Evolutionary conservation across 64 coral and sea anemone genomes (phyloP).

Genomic region (Catalaphyllia jardinei): DNA sequence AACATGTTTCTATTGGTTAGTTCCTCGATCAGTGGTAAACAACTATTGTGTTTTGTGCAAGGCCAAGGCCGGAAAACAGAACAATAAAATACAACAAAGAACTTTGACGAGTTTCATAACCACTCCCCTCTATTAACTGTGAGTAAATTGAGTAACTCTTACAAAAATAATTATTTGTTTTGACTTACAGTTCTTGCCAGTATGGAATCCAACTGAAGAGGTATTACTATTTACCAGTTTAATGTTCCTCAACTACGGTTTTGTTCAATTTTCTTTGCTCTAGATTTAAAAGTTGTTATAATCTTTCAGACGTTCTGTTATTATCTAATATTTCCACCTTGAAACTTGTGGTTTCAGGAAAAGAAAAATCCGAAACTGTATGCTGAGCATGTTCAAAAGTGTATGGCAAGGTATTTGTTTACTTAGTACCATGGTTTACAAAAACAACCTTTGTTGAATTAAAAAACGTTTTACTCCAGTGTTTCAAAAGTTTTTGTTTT

Average conservation of each 20-base stretch:
- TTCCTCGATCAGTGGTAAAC: no score
- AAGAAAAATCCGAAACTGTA: slow-evolving; percentile 53
- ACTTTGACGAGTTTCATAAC: no score
- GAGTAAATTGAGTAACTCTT: background rate
- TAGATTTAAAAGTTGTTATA: no score
- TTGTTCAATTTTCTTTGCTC: background rate
- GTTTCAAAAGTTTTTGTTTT: no score
- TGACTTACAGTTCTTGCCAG: slow-evolving; percentile 44
- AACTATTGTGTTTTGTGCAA: no score
- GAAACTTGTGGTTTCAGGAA: slow-evolving; percentile 22
- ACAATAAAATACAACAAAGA: no score
- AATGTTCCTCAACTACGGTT: background rate
- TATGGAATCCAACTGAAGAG: slow-evolving; percentile 50
- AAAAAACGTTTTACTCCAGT: no score
- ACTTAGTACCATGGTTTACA: background rate
- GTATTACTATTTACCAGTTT: background rate
- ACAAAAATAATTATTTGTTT: background rate
- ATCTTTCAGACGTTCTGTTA: no score
- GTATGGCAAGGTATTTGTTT: slow-evolving; percentile 37
- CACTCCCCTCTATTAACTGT: no score
- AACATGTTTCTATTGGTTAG: no score
- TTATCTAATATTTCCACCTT: background rate
- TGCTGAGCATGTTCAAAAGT: slow-evolving; percentile 42
- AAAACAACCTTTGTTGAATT: background rate
- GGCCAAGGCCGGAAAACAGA: no score